Evolutionary conservation across 2,113 vertebrate genomes (phyloP), one percentile per base, ranked within the genome.

Genomic region (Bucco capensis): DNA sequence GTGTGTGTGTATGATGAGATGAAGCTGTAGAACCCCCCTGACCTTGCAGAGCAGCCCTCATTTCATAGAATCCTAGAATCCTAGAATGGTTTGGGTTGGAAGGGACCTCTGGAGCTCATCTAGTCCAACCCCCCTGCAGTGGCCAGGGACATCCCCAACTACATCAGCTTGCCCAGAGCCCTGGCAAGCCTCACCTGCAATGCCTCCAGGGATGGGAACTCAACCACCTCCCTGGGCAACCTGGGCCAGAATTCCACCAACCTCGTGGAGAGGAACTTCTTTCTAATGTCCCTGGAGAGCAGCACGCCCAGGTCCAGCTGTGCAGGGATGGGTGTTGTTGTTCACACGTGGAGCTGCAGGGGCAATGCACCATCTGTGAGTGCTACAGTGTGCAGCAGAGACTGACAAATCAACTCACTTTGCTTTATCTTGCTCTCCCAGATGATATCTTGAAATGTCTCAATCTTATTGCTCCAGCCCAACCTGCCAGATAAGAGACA

Each of bases 381-480:
- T 50, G 60, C 42, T 9, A 6, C 67, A 51, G 33, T 3, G 7
- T 15, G 27, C 0, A 0, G 50, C 44, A 31, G 51, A 49, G 72
- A 46, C 0, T 61, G 90, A 50, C 61, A 78, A 75, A 88, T 74
- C 58, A 50, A 4, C 71, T 66, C 77, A 44, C 81, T 80, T 84
- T 18, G 28, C 30, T 72, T 86, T 69, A 38, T 84, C 86, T 38
- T 46, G 18, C 77, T 84, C 24, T 90, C 53, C 57, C 65, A 67
- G 86, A 75, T 83, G 76, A 30, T 88, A 72, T 81, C 92, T 78
- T 23, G 50, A 30, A 66, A 75, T 82, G 62, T 88, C 86, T 93
- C 81, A 89, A 79, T 60, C 19, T 35, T n/a, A n/a, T 69, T 88
- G 37, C 64, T 90, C 53, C 53, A 75, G 62, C 79, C 47, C 6